Evolutionary conservation across 2,888 invertebrate species (phyloP), one percentile per base, ranked within the genome.

Genomic region (Elysia crispata): DNA sequence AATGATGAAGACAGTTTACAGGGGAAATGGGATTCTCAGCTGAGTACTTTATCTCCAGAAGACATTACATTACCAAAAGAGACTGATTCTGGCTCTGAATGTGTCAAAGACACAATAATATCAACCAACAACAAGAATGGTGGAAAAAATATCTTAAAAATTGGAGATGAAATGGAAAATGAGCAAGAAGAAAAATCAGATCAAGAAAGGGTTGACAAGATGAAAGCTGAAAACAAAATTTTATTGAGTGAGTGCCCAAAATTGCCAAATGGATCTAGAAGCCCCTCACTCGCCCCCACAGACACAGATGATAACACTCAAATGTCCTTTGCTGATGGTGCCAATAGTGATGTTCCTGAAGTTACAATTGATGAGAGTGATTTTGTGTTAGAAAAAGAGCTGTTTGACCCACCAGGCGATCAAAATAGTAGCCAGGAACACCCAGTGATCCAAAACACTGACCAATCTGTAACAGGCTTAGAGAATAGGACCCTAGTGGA

Each of bases 351-450:
- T 64, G 76, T 80, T 8, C 76, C 80, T 30, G 75, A 76, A n/a
- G 80, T 80, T 1, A 64, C 72, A 20, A 76, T 80, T 72, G 80
- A 76, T 49, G 76, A 80, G 1, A 76, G 80, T 76, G 80, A 80
- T 64, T 80, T 76, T 72, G 76, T 76, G n/a, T 62, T 80, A 30
- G 80, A 80, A 31, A 80, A 80, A 49, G 80, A 80, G 54, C 76
- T 72, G 6, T 72, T 76, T 66, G 62, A 66, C 5, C 41, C 33
- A 0, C 60, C 31, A 1, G 28, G 57, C n/a, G 57, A 67, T 25
- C 33, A 28, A 8, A 33, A 41, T 28, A 41, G 60, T n/a, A 41
- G 30, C n/a, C 8, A 20, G 0, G 33, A 23, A 30, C 25, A 31
- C 50, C 57, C 54, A 8, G 50, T 11, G 5, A 41, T 11, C 3